Evolutionary conservation across 1,140 invertebrate genomes (phyloP).

Genomic region (Drosophila nasuta): DNA sequence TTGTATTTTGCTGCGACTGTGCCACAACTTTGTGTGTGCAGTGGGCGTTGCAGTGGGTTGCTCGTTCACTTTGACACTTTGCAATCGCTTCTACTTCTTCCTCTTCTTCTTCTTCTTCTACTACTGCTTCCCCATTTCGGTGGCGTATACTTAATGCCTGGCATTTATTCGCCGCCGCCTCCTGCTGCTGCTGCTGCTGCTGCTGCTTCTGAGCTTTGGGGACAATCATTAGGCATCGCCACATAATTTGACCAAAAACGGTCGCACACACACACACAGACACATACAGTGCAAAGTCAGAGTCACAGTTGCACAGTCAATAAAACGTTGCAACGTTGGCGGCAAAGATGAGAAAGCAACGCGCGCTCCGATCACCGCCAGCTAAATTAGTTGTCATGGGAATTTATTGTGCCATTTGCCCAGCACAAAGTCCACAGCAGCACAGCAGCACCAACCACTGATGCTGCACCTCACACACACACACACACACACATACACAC

Average conservation of each 20-base stretch:
- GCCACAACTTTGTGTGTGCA: conserved; percentile 45
- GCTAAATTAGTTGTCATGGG: conserved; percentile 83
- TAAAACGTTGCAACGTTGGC: conserved; percentile 64
- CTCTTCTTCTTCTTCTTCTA: too few species aligned
- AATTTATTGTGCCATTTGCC: conserved; percentile 78
- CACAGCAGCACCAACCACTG: neutral
- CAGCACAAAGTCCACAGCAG: conserved; percentile 35
- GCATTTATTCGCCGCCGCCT: conserved; percentile 35
- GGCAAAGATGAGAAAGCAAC: conserved; percentile 51
- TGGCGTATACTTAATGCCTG: conserved; percentile 70
- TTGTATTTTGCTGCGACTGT: conserved; percentile 60
- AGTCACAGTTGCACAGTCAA: conserved; percentile 56
- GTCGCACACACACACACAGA: conserved; percentile 11
- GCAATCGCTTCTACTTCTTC: neutral
- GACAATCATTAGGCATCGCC: conserved; percentile 67
- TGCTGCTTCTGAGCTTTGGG: conserved; percentile 33
- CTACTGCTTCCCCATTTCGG: neutral
- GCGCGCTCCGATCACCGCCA: conserved; percentile 52
- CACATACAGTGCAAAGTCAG: conserved; percentile 44
- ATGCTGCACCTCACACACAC: neutral
- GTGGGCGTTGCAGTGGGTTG: conserved; percentile 57
- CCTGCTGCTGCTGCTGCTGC: too few species aligned
- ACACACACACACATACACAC: too few species aligned
- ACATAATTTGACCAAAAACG: conserved; percentile 75
- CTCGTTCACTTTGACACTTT: conserved; percentile 55